Evolutionary conservation across 2,888 invertebrate species (phyloP).

Genomic region (Muschampia plurimacula): DNA sequence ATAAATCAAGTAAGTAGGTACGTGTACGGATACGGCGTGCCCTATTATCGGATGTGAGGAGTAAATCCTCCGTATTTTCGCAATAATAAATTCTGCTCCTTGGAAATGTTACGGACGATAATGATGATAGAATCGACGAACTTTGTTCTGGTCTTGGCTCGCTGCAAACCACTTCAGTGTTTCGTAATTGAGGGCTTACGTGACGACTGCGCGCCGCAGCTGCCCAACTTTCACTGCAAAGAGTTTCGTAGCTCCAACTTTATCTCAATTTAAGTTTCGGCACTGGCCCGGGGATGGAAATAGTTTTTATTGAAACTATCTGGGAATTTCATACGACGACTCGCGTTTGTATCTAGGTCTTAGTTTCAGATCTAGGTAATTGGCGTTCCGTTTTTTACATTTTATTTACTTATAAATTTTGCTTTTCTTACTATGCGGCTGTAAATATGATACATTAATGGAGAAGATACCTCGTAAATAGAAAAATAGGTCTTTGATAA

Average conservation of each 20-base stretch:
- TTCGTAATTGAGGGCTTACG: constrained; percentile 85
- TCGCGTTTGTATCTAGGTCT: constrained; percentile 27
- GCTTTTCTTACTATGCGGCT: background rate
- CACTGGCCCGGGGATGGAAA: constrained; percentile 65
- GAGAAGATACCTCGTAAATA: too few relatives aligned
- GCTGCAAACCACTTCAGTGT: constrained; percentile 76
- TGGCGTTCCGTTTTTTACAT: background rate
- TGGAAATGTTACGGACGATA: constrained; percentile 62
- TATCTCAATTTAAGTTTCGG: constrained; percentile 80
- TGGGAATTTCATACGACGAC: constrained; percentile 32
- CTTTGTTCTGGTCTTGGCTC: constrained; percentile 72
- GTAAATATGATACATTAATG: background rate
- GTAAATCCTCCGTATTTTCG: constrained; percentile 42
- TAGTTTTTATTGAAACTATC: constrained; percentile 50
- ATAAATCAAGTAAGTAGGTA: constrained; percentile 26
- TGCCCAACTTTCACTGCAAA: constrained; percentile 74
- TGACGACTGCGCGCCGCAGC: constrained; percentile 77
- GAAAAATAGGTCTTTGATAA: too few relatives aligned
- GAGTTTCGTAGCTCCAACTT: constrained; percentile 74
- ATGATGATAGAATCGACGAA: constrained; percentile 77
- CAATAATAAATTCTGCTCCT: constrained; percentile 51
- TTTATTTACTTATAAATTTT: background rate
- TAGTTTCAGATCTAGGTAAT: background rate
- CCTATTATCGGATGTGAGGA: constrained; percentile 32
- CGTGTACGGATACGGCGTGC: constrained; percentile 10